Base-by-base conservation (phyloP, 2,797 vertebrate species). In the Sebastes diploproa region DNA sequence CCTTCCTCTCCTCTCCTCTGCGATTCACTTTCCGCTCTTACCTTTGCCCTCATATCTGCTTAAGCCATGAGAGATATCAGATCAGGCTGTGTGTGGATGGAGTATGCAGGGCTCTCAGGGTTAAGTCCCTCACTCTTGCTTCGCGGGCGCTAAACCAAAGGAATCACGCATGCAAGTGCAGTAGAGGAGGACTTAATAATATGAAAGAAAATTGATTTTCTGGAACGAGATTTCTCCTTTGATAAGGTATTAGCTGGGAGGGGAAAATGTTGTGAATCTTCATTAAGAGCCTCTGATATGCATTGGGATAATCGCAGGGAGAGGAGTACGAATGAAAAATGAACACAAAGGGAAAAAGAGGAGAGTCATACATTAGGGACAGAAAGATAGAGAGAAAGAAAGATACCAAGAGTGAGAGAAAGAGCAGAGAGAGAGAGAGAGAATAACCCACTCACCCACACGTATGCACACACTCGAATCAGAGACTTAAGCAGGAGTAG, bases 281-380 rank as follows among this genome's bases (percentile, higher is more conserved):
- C 95, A 96, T 96, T 96, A 96, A 90, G 89, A 87, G 84, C 90
- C 91, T 95, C 93, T 94, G 93, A 95, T 96, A 95, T 95, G 95
- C 95, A 93, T 84, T 89, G 84, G 86, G 93, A 95, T 95, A 94
- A 93, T 92, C 88, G 78, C 84, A 85, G 91, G 74, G 87, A 94
- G 92, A 89, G 74, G 88, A 86, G 86, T 89, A 75, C 67, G 81
- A 89, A 92, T 93, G 93, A 95, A 94, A 94, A 95, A 95, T 94
- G 92, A 94, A 94, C 91, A 92, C 90, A 93, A 89, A 87, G 63
- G 86, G 68, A 72, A 91, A 88, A 84, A 87, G 88, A 87, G 85
- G 86, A 83, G 87, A 91, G 86, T 91, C 82, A 85, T 90, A 90
- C 86, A 92, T 95, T 94, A 93, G 68, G 78, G 78, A 88, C 81